A percentile compares a stretch with the other conserved stretches of the same genome.
phyloP scores from a whole-genome alignment of 2,113 vertebrate species.

The Mirounga angustirostris region DNA sequence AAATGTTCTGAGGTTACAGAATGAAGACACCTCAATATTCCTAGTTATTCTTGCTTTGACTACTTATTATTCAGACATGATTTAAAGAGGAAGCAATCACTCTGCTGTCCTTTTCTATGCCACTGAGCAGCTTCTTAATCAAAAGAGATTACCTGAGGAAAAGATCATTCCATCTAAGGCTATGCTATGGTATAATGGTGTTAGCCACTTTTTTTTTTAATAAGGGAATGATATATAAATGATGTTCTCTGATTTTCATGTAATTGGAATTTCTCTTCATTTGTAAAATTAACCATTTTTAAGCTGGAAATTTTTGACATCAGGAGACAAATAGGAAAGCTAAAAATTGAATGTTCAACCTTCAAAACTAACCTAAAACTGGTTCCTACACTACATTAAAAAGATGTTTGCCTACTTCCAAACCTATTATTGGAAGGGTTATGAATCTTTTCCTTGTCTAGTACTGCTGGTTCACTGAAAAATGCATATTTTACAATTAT shows the following conservation, averaged over 20 bases:
- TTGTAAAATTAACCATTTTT: constrained; percentile 52
- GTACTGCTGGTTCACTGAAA: neutral
- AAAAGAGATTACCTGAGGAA: constrained; percentile 79
- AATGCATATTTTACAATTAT: constrained; percentile 59
- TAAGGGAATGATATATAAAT: neutral
- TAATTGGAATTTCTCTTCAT: constrained; percentile 13
- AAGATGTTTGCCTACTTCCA: constrained; percentile 21
- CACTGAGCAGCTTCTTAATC: constrained; percentile 75
- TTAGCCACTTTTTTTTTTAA: constrained; percentile 6
- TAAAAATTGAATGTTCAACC: constrained; percentile 46
- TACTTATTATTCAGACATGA: constrained; percentile 75
- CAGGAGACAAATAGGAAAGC: neutral
- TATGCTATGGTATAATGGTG: neutral
- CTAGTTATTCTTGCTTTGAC: constrained; percentile 3
- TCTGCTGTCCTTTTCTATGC: constrained; percentile 55
- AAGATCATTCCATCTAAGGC: constrained; percentile 45
- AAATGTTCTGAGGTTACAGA: constrained; percentile 53
- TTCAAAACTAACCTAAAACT: constrained; percentile 11
- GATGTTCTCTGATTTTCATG: constrained; percentile 44
- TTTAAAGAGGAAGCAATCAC: constrained; percentile 66
- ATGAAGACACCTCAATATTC: constrained; percentile 49
- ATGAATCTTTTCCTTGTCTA: constrained; percentile 35
- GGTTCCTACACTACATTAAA: neutral
- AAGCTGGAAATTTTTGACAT: neutral
- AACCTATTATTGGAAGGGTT: constrained; percentile 8